Evolutionary conservation across 2,113 vertebrate species (phyloP).

Genomic region (Oreochromis niloticus): DNA sequence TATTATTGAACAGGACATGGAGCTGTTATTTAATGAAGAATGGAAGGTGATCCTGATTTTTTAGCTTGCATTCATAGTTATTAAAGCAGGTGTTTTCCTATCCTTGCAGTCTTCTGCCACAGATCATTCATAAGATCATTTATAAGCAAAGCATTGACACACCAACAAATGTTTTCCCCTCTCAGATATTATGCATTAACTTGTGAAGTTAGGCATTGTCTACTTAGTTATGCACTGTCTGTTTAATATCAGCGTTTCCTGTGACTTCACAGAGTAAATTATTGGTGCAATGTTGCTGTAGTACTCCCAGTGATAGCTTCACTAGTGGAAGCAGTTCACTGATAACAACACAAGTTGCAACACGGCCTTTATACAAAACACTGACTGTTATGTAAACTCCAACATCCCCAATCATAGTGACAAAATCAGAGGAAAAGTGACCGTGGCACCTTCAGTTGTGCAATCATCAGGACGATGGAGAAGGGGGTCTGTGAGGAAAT

Average conservation of each 20-base stretch:
- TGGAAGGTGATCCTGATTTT: neutral
- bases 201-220: neutral
- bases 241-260: neutral
- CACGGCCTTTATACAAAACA: neutral
- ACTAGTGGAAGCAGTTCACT: neutral
- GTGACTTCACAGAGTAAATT: neutral
- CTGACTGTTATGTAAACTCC: neutral
- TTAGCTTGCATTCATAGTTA: neutral
- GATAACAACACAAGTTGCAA: neutral
- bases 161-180: neutral
- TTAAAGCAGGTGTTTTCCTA: neutral
- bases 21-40: neutral
- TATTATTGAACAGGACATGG: neutral
- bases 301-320: neutral
- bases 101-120: neutral
- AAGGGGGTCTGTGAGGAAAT: slow-evolving; percentile 5
- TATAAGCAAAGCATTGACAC: neutral
- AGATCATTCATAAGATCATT: neutral
- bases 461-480: neutral
- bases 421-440: neutral
- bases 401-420: neutral
- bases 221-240: neutral
- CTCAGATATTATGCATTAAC: neutral
- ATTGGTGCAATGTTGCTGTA: neutral
- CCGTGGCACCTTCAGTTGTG: neutral